Base-by-base conservation (phyloP, 2,888 invertebrate species). In the Rhamnusium bicolor region DNA sequence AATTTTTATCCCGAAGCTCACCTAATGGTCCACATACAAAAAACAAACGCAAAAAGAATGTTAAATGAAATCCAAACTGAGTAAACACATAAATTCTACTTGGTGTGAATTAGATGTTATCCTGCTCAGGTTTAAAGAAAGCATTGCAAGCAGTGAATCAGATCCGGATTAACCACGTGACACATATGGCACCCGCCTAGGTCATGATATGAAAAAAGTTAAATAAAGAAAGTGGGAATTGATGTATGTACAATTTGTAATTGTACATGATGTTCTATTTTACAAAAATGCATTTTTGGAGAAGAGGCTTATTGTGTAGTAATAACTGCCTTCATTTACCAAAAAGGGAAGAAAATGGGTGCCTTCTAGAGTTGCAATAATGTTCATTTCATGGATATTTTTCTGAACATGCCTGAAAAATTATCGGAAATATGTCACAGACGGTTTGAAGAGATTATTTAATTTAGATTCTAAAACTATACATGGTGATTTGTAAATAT, bases 11-110 rank as follows among this genome's bases (percentile, higher is more conserved):
- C n/a, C 29, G 16, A 10, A 32, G 1, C 32, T 58, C 58, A 16
- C 32, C 58, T 58, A 58, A 51, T 14, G 18, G 65, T 18, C 47
- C n/a, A 24, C 24, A 53, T 47, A 24, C 14, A 21, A 62, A 62
- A 60, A 60, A 46, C 12, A 32, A 60, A 32, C 24, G n/a, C 18
- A 24, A 63, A 53, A 27, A 53, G n/a, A 27, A 53, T 40, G 53
- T 29, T 53, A 53, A 67, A 54, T 51, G 62, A 40, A 71, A 65
- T 47, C 70, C 62, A 56, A 71, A 60, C 66, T 69, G 66, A 79
- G 77, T 81, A 79, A 81, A 78, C 77, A 78, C 75, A 78, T 78
- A 78, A 78, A 78, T 78, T 78, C 73, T 69, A 72, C 68, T 75
- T 75, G 77, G 77, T 73, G 77, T 68, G 77, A 77, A 77, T 77